A percentile compares a stretch with the other conserved stretches of the same genome.
Conservation (phyloP, 2,888 invertebrate genomes). For the Pyralis farinalis region DNA sequence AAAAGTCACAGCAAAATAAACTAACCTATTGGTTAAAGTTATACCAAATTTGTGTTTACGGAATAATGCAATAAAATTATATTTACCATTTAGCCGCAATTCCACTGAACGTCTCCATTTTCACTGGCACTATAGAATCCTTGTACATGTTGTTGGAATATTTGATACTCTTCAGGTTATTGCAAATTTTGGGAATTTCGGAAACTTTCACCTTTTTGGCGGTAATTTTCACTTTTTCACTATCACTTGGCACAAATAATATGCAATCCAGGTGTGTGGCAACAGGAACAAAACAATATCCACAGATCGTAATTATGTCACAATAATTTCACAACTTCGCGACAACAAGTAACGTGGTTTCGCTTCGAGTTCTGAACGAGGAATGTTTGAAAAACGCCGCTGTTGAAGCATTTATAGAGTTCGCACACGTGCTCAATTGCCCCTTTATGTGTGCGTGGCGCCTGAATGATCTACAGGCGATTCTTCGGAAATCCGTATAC, state of each 20-base stretch:
- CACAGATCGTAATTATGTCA: conserved; percentile 51
- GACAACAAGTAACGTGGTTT: conserved; percentile 40
- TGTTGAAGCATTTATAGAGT: conserved; percentile 33
- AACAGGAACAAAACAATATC: conserved; percentile 9
- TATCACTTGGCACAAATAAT: conserved; percentile 41
- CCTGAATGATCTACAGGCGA: conserved; percentile 39
- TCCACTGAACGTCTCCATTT: conserved; percentile 69
- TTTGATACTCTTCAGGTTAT: conserved; percentile 57
- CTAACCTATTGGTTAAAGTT: too few species aligned
- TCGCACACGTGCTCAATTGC: conserved; percentile 35
- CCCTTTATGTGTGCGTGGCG: conserved; percentile 51
- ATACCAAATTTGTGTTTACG: neutral
- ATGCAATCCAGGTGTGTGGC: conserved; percentile 37
- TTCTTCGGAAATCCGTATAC: conserved; percentile 59
- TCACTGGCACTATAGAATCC: conserved; percentile 67
- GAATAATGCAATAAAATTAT: conserved; percentile 15
- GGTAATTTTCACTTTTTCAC: conserved; percentile 28
- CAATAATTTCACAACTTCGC: conserved; percentile 69
- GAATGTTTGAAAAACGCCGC: conserved; percentile 44
- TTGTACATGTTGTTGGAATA: conserved; percentile 62
- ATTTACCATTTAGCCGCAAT: conserved; percentile 71
- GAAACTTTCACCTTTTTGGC: conserved; percentile 37
- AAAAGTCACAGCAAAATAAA: too few species aligned
- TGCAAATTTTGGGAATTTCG: conserved; percentile 49
- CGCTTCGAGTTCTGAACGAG: conserved; percentile 34